A percentile compares a stretch with the other conserved stretches of the same genome.
phyloP scores from a whole-genome alignment of 1,140 invertebrate genomes.

The Bombus sylvicola region DNA sequence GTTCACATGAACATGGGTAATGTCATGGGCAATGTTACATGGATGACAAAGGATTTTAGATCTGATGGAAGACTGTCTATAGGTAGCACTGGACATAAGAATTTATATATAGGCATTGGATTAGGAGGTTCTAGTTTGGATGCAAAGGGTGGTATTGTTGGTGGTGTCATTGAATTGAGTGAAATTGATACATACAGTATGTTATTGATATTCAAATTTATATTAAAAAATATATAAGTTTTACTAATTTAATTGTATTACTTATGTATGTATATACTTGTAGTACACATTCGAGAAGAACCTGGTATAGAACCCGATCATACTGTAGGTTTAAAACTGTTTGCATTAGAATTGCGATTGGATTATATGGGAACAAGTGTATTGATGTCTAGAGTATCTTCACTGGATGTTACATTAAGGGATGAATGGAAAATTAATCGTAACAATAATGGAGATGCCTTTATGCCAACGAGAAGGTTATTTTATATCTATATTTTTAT shows the following conservation, averaged over 20 bases:
- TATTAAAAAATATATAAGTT: conserved; percentile 13
- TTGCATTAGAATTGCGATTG: conserved; percentile 93
- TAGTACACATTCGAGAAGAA: conserved; percentile 94
- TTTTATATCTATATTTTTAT: not conserved
- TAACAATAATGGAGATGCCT: conserved; percentile 79
- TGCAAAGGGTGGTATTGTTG: conserved; percentile 97
- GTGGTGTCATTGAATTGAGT: conserved; percentile 95
- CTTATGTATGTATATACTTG: not conserved
- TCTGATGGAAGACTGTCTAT: conserved; percentile 96
- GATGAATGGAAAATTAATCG: conserved; percentile 91
- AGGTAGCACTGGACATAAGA: conserved; percentile 96
- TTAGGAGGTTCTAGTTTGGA: conserved; percentile 95
- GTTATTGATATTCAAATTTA: conserved; percentile 63
- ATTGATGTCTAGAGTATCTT: conserved; percentile 94
- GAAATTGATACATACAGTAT: conserved; percentile 93
- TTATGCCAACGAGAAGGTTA: conserved; percentile 84
- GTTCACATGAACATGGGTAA: conserved; percentile 99
- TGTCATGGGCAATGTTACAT: conserved; percentile 98
- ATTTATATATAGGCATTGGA: conserved; percentile 94
- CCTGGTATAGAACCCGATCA: conserved; percentile 95
- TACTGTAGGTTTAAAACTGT: conserved; percentile 91
- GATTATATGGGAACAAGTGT: conserved; percentile 99
- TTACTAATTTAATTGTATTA: not conserved
- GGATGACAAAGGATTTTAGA: conserved; percentile 95
- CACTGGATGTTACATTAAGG: conserved; percentile 89